Evolutionary conservation across 2,888 invertebrate genomes (phyloP).

Genomic region (Seira ritae): DNA sequence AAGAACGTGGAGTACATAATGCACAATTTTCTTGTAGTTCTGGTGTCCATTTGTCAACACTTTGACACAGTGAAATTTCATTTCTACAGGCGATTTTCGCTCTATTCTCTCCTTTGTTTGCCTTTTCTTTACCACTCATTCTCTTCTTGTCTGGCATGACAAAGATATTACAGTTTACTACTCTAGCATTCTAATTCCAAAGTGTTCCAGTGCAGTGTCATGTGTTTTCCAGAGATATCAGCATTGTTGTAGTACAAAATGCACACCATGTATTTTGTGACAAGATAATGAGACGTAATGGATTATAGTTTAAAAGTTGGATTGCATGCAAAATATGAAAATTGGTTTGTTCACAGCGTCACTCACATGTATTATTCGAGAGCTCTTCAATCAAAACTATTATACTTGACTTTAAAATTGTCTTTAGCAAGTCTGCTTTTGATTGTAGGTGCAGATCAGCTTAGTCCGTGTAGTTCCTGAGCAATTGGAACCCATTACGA

Average conservation of each 20-base stretch:
- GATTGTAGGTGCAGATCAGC: no score
- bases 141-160: not conserved
- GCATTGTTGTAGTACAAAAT: constrained; percentile 12
- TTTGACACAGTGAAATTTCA: constrained; percentile 55
- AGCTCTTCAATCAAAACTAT: no score
- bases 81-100: constrained; percentile 57
- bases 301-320: no score
- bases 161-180: not conserved
- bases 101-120: constrained; percentile 21
- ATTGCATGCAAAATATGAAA: no score
- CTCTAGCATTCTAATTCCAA: no score
- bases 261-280: constrained; percentile 19
- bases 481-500: no score
- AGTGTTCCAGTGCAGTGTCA: constrained; percentile 7
- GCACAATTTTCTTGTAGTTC: constrained; percentile 21
- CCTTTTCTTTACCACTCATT: not conserved
- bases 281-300: constrained; percentile 45
- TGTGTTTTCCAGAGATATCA: constrained; percentile 50
- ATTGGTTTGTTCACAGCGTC: no score
- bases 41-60: constrained; percentile 61
- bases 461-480: no score
- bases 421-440: no score
- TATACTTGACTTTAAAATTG: no score
- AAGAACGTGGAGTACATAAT: not conserved
- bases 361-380: no score